A percentile compares a stretch with the other conserved stretches of the same genome.
Evolutionary conservation across 2,113 vertebrate genomes (phyloP).

Genomic region (Lutjanus erythropterus): DNA sequence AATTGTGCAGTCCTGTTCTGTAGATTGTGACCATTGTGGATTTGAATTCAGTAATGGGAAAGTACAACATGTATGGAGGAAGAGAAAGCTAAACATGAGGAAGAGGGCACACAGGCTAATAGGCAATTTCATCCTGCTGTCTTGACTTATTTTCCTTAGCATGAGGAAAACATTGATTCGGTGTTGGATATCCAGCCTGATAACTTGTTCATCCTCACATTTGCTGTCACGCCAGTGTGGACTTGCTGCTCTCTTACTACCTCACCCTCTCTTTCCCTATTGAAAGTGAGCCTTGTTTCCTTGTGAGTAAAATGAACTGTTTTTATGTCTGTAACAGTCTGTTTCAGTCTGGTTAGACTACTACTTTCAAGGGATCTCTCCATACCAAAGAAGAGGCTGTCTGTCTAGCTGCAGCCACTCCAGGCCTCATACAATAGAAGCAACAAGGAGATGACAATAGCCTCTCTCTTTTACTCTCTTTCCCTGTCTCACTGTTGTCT

Average conservation of each 20-base stretch:
- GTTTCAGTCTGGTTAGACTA: not conserved
- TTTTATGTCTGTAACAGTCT: conserved; percentile 28
- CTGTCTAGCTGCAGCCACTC: conserved; percentile 25
- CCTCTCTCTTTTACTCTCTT: conserved; percentile 8
- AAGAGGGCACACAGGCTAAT: not conserved
- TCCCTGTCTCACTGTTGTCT: not conserved
- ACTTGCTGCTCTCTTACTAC: not conserved
- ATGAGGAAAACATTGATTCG: not conserved
- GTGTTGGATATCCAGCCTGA: conserved; percentile 19
- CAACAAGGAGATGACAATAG: conserved; percentile 41
- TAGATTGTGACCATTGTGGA: not conserved
- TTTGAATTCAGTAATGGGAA: not conserved
- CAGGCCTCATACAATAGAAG: conserved; percentile 15
- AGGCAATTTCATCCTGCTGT: not conserved
- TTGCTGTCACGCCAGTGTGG: not conserved
- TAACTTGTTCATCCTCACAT: conserved; percentile 6
- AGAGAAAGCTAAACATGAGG: not conserved
- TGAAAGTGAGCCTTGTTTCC: conserved; percentile 59
- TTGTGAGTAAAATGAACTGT: conserved; percentile 21
- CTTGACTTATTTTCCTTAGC: not conserved
- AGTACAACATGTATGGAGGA: not conserved
- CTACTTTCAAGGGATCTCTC: conserved; percentile 7
- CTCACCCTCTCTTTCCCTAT: not conserved
- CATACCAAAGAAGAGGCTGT: conserved; percentile 39
- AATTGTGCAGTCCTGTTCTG: too few relatives aligned